Base-by-base conservation (phyloP, 2,888 invertebrate species). In the Scotopteryx bipunctaria region DNA sequence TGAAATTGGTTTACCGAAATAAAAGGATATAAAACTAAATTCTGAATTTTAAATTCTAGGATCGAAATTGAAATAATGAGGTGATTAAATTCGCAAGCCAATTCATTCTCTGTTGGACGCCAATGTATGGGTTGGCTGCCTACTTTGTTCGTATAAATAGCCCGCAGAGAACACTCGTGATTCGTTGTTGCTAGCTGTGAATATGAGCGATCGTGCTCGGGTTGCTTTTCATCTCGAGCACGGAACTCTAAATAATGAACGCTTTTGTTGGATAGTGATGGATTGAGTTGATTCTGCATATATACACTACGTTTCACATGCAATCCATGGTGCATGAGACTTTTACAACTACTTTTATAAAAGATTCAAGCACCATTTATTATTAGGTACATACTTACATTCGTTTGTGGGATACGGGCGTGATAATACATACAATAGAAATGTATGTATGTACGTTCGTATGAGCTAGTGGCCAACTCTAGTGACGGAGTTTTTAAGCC, bases 101-200 rank as follows among this genome's bases (percentile, higher is more conserved):
- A 79, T 79, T 78, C 67, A 70, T 65, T 73, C 78, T 52, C 76
- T 21, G 71, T 57, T 4, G 41, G 31, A 8, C 33, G 31, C 29
- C 17, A 40, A 38, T 21, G 55, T 53, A 59, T 47, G 25, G 5
- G 16, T 27, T 9, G 5, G 14, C 46, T 32, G 17, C 37, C 35
- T 29, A 25, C 44, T 40, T 40, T 43, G 50, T 45, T 14, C 37
- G 32, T 41, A 25, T 31, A 47, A 47, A 33, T 41, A 40, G 9
- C 40, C 40, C 21, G 35, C 17, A 13, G 38, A 33, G 14, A n/a
- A 25, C 15, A 29, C 5, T 41, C 27, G 21, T 21, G 37, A 52
- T 46, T 42, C 36, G 23, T 52, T 42, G 25, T 14, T 13, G 16
- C 8, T 31, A 21, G 44, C 32, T 36, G 41, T 15, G 21, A 46